Base-by-base conservation (phyloP, 2,113 vertebrate genomes). In the Hippocampus zosterae region DNA sequence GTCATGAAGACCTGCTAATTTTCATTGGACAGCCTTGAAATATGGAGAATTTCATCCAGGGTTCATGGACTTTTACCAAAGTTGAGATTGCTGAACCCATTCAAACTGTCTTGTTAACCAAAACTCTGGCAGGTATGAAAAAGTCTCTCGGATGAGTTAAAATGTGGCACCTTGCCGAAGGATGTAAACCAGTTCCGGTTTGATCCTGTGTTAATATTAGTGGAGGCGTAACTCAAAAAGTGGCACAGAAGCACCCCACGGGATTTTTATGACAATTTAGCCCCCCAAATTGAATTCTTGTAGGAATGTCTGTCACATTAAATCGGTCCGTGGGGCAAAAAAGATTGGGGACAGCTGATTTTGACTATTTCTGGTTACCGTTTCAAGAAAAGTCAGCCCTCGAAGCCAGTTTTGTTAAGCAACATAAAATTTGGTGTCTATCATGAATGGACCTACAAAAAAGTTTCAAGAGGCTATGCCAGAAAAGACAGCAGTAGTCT, bases 1-100 rank as follows among this genome's bases (percentile, higher is more conserved):
- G 71, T 81, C 70, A 86, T 79, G 90, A 79, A 84, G 78, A 66
- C 11, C 23, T 5, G 69, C 69, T 88, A 81, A 84, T 76, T 76
- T 50, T 76, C 57, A 72, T 27, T 50, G 59, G 69, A 21, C 40
- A 67, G 73, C 7, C 3, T 55, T 52, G 74, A 74, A 78, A 75
- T 19, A 48, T 62, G 11, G 29, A 65, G 37, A 64, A 33, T 62
- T 70, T 84, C 67, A 79, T 75, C 70, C 46, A 57, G 60, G 60
- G 74, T 79, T 69, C 67, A 84, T 85, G 62, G 73, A 85, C 76
- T 65, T 78, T 56, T 23, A 18, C 40, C 75, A 23, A 60, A 3
- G 57, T 60, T 37, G 27, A 18, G 33, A 60, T 60, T 57, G 11
- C 25, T 57, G 55, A 57, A 12, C 55, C 23, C 55, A 56, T 56